phyloP scores from a whole-genome alignment of 2,113 vertebrate species.

The Orientallactaga bullata region DNA sequence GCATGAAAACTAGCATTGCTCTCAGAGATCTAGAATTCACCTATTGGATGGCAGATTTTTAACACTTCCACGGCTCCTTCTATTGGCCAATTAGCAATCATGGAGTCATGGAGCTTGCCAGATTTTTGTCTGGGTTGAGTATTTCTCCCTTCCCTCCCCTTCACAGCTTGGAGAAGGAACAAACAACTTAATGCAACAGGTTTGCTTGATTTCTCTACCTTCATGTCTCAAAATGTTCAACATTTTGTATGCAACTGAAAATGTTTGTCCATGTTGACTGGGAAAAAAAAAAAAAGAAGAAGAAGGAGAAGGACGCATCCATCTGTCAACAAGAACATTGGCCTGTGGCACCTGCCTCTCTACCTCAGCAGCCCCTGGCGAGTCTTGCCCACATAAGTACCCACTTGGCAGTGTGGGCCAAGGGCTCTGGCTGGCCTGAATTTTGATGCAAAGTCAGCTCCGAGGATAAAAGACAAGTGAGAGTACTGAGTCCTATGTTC shows the following conservation, averaged over 20 bases:
- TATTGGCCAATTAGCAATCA: constrained; percentile 39
- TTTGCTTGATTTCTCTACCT: constrained; percentile 36
- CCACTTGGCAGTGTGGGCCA: neutral
- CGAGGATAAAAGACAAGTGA: constrained; percentile 24
- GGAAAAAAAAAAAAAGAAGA: constrained; percentile 25
- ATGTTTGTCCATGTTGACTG: neutral
- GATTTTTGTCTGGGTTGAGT: constrained; percentile 1
- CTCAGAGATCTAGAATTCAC: neutral
- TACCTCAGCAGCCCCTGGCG: neutral
- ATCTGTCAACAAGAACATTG: neutral
- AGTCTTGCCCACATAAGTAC: neutral
- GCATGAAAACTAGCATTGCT: constrained; percentile 31
- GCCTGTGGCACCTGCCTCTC: neutral
- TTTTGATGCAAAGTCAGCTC: neutral
- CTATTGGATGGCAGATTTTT: neutral
- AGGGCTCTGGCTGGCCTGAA: neutral
- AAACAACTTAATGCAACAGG: neutral
- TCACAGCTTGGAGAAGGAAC: neutral
- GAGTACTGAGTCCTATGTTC: neutral
- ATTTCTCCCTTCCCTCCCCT: neutral
- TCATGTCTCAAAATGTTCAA: constrained; percentile 18
- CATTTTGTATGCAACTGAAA: neutral
- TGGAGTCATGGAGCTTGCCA: neutral
- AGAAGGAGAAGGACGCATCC: neutral
- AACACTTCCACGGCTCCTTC: constrained; percentile 2